Evolutionary conservation across 2,888 invertebrate species (phyloP), one percentile per base, ranked within the genome.

Genomic region (Sesia bembeciformis): DNA sequence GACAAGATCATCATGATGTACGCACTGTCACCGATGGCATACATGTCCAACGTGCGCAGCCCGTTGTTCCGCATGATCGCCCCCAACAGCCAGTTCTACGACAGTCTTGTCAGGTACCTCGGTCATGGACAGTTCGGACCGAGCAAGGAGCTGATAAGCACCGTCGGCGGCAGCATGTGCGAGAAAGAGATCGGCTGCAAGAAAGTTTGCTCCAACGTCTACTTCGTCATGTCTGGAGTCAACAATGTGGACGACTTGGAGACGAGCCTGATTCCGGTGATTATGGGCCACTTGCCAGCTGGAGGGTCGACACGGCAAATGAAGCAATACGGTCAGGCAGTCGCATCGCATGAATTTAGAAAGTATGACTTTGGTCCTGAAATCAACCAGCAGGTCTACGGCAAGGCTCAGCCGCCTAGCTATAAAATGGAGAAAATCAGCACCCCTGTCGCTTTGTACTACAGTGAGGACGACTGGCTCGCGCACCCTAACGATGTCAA

Each of bases 391-490:
- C 58, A 72, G 58, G 76, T 83, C 42, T 90, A 90, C 63, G 88
- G 85, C 3, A 65, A 64, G 40, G 60, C 59, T 5, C 61, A 68
- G 60, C 80, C 90, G 1, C 84, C 87, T 0, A 75, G 71, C 49
- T 90, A 84, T 72, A 70, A 85, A 54, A 64, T 90, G 66, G 62
- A 72, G 6, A 70, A 76, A 46, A 87, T 90, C n/a, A 66, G 64
- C 39, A 77, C 72, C 0, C 90, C 91, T 1, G 84, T 90, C 38
- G 71, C 70, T 1, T 63, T 90, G 52, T 85, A 81, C 74, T 80
- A 78, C 71, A 80, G 83, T 56, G 76, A 79, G 8, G 92, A 93
- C 52, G 96, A 96, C 77, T 92, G 93, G 91, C 76, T 95, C 53
- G 91, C 94, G 23, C 83, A 90, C 57, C 90, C 91, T 51, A 76